Evolutionary conservation across 2,888 invertebrate species (phyloP), one percentile per base, ranked within the genome.

Genomic region (Ormyrus nitidulus): DNA sequence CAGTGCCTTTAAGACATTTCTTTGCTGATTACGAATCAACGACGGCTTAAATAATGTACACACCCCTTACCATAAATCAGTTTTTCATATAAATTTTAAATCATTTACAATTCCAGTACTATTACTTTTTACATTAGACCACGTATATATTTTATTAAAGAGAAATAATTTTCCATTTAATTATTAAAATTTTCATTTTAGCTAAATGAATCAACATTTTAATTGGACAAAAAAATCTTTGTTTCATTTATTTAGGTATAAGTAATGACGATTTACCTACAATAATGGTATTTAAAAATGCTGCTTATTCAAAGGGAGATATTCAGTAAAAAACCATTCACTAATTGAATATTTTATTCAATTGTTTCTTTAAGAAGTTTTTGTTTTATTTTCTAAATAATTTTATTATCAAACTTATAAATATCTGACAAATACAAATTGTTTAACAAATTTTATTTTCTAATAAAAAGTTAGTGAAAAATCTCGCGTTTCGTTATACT

Each of bases 341-440:
- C 34, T 34, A 34, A 34, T 34, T 34, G 34, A 34, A 34, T 34
- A 34, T 34, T 13, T 10, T 48, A n/a, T 46, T n/a, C 65, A 48
- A 49, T 10, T 49, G 8, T 44, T 2, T 65, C 56, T 48, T 56
- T 58, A 54, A 48, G 48, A 53, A 56, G 10, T 34, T 49, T 62
- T 77, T 48, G 10, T 61, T 61, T 73, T 64, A 49, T 59, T 59
- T 10, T 58, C n/a, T 77, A 54, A 69, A 62, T 58, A 34, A 59
- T 44, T 61, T 58, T 62, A 5, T 44, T 34, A 56, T 34, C 3
- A 13, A 19, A 34, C 5, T 49, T 10, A 70, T 51, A 65, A 65
- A 66, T 54, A 71, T 71, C 71, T 77, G 71, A 77, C 77, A 71
- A 71, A 77, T n/a, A 77, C 71, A 64, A 34, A 51, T 51, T 46